Base-by-base conservation (phyloP, 2,888 invertebrate genomes). In the Ormyrus rosae region DNA sequence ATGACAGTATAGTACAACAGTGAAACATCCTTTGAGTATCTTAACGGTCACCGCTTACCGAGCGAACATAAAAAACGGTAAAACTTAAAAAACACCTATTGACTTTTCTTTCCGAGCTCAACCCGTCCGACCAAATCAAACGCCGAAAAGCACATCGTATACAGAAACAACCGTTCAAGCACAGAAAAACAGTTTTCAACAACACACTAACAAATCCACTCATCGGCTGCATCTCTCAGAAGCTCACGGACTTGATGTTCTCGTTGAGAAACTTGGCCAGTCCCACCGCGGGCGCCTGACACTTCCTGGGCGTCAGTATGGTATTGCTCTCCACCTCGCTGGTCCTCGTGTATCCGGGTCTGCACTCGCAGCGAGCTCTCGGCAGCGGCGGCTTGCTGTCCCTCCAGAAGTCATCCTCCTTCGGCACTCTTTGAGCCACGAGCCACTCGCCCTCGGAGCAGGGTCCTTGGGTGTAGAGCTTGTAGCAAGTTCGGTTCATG, bases 391-490 rank as follows among this genome's bases (percentile, higher is more conserved):
- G 91, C 58, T 84, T 65, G 6, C 83, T 85, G 0, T 82, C 80
- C 81, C 83, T 74, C 67, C 86, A 90, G 63, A 84, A 75, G 5
- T 82, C 81, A 2, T 84, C 81, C 7, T 81, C 86, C 81, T 88
- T 89, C 2, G 88, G 84, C 50, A 88, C 88, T 83, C 94, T 91
- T 45, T 91, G 91, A 0, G 94, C 93, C 46, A 93, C 93, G 58
- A 95, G 86, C 95, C 95, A 95, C 83, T 96, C 94, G 0, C 95
- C 95, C 0, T 93, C 92, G 0, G 92, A 91, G 85, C 96, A 97
- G 0, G 96, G 96, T 0, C 96, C 96, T 84, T 94, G 95, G 0
- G 94, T 94, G 89, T 96, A 95, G 19, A 96, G 91, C 84, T 94
- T 94, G 88, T 95, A 94, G 88, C 96, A 97, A n/a, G 93, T 93